These are phyloP conservation scores for Micronycteris hirsuta DNA, from an alignment of 2,113 vertebrate species.

Conservation along the genomic window DNA sequence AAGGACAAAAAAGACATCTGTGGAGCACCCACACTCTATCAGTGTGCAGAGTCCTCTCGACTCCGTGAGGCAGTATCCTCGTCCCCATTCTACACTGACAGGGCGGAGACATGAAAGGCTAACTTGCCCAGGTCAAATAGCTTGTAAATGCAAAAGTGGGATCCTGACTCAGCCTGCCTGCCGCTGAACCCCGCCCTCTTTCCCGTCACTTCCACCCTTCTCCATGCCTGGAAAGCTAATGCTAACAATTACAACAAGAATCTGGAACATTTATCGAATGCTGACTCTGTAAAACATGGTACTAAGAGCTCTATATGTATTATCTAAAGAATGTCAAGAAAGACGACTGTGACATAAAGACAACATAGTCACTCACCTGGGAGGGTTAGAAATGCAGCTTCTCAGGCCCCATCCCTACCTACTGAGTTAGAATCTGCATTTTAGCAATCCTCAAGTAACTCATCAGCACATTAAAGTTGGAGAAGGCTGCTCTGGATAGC, in stretches of 20 bases:
- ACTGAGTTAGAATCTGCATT: not conserved
- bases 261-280: not conserved
- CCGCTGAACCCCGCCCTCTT: not conserved
- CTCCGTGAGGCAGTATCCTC: not conserved
- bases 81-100: not conserved
- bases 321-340: not conserved
- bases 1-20: not conserved
- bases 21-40: not conserved
- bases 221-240: not conserved
- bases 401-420: not conserved
- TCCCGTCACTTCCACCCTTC: not conserved
- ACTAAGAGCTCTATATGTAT: not conserved
- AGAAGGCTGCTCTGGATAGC: not conserved
- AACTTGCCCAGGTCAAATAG: not conserved
- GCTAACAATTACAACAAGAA: not conserved
- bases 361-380: not conserved
- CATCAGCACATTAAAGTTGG: not conserved
- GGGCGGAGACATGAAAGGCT: not conserved
- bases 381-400: not conserved
- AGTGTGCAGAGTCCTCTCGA: not conserved
- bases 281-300: not conserved
- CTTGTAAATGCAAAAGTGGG: not conserved
- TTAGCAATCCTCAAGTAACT: not conserved
- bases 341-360: not conserved
- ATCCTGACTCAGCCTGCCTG: not conserved